Evolutionary conservation across 1,140 invertebrate genomes (phyloP), one percentile per base, ranked within the genome.

Genomic region (Cheumatopsyche charites): DNA sequence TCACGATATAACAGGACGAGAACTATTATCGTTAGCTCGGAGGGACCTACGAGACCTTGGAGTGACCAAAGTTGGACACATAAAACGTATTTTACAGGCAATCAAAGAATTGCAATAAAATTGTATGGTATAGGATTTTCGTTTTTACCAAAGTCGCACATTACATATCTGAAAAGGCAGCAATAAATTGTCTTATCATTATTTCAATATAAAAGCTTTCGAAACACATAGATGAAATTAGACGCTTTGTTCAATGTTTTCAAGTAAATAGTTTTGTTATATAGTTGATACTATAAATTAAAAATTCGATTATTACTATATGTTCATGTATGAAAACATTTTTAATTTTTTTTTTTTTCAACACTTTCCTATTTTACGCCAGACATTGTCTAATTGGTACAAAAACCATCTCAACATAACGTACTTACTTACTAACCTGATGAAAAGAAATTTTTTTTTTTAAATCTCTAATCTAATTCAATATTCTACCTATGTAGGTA

Each of bases 51-150:
- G 95, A 79, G 96, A 98, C 75, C 85, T 98, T 12, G 95, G 95
- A 21, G 90, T 98, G 23, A 92, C 90, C 1, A 98, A 98, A 85
- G 89, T 98, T 36, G 96, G 96, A 4, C 96, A 98, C 80, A 90
- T 98, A 1, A 98, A 98, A 82, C 88, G 96, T 74, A 94, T 98
- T 72, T 89, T 96, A 70, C 93, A 96, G 80, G 94, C 92, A 13
- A 95, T 97, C 67, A 93, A 94, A 80, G 95, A 97, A 81, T 84
- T 96, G 9, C 82, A 85, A 79, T 85, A 83, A 82, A 58, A 23
- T 21, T 4, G 21, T 21, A 55, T 55, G 29, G 29, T 36, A 12
- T 25, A 23, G 23, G 17, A 25, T 58, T 58, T 23, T 21, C 23
- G 55, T 26, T 36, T 36, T 36, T 36, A n/a, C 29, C 9, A 36